A percentile compares a stretch with the other conserved stretches of the same genome.
phyloP scores from a whole-genome alignment of 1,140 invertebrate species.

The Cryptotermes secundus region DNA sequence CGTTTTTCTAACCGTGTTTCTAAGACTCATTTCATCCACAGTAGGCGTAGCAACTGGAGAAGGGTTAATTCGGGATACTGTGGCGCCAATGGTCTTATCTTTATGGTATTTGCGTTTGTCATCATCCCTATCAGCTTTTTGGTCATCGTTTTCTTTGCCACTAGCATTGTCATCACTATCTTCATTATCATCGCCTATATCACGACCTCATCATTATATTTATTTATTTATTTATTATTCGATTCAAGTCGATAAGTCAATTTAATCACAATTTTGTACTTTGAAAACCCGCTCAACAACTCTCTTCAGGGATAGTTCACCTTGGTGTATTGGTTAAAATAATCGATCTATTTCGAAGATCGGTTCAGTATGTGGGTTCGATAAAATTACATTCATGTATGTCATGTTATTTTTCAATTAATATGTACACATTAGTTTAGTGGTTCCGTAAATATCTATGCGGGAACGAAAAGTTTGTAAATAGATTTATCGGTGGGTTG shows the following conservation, averaged over 20 bases:
- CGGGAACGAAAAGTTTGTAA: too few relatives aligned
- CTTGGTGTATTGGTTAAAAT: background rate
- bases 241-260: too few relatives aligned
- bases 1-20: too few relatives aligned
- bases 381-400: background rate
- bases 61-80: background rate
- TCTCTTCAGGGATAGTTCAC: slow-evolving; percentile 19
- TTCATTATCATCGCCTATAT: background rate
- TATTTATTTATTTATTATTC: background rate
- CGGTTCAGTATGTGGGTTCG: background rate
- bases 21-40: too few relatives aligned
- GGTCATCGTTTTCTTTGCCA: background rate
- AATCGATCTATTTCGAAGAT: background rate
- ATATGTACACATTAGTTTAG: too few relatives aligned
- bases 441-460: too few relatives aligned
- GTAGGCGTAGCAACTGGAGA: too few relatives aligned
- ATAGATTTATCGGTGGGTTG: too few relatives aligned
- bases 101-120: background rate
- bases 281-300: background rate
- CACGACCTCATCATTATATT: background rate
- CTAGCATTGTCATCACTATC: background rate
- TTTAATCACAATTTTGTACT: too few relatives aligned
- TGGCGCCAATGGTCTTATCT: background rate
- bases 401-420: background rate
- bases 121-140: background rate